Evolutionary conservation across 2,797 vertebrate species (phyloP).

Genomic region (Hypotaenidia philippensis): DNA sequence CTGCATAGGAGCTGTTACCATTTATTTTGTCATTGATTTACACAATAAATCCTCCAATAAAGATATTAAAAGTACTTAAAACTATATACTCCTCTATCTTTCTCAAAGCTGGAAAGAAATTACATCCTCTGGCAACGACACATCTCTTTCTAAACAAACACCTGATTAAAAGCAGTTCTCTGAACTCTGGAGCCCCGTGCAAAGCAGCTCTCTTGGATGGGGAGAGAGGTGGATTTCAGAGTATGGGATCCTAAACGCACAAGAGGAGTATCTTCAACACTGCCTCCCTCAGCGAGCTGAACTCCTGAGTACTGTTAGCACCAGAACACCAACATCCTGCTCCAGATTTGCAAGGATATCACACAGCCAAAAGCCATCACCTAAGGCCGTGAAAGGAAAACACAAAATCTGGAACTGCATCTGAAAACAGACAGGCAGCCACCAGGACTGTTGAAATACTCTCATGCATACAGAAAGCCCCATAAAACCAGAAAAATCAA

Average conservation of each 20-base stretch:
- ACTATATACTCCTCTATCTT: background rate
- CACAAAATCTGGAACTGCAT: background rate
- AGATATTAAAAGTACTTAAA: background rate
- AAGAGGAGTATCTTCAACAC: background rate
- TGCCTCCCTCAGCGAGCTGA: background rate
- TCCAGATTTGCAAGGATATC: background rate
- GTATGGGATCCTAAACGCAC: background rate
- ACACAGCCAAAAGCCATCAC: background rate
- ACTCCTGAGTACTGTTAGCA: background rate
- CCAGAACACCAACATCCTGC: background rate
- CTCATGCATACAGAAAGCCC: background rate
- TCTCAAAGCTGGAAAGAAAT: background rate
- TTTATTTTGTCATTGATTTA: conserved; percentile 20
- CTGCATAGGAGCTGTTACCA: background rate
- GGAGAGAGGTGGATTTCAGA: background rate
- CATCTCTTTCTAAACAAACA: background rate
- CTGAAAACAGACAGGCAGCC: background rate
- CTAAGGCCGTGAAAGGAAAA: background rate
- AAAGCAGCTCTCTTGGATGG: background rate
- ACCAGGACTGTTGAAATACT: background rate
- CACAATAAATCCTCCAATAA: conserved; percentile 8
- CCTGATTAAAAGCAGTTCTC: background rate
- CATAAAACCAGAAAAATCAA: background rate
- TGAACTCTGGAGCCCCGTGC: background rate
- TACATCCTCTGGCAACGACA: conserved; percentile 3